Evolutionary conservation across 2,888 invertebrate genomes (phyloP), one percentile per base, ranked within the genome.

Genomic region (Pollenia labialis): DNA sequence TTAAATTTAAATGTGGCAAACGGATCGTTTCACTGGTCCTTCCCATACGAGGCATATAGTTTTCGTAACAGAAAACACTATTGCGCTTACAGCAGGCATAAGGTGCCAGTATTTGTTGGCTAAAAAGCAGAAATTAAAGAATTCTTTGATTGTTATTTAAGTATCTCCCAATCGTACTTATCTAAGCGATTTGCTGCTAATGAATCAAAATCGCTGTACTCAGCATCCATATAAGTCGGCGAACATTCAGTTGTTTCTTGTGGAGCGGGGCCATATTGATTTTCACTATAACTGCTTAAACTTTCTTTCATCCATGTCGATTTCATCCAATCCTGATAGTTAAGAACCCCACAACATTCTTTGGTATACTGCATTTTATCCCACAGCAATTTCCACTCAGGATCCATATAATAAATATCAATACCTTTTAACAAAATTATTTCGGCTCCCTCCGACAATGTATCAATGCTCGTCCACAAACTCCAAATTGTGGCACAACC

Each of bases 381-480:
- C 93, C 93, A 93, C 0, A 93, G 75, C 0, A 93, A 88, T 48
- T 93, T 92, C 93, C 93, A 93, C 9, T 92, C 91, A 0, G 93
- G 92, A 74, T 91, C 90, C 0, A 89, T 75, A 74, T 92, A 93
- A 75, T 93, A 93, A 40, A 91, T 81, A 23, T 93, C 91, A 9
- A 93, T 93, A 32, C 93, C 93, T 18, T 89, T 89, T 3, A 89
- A 80, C 16, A 93, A 84, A 7, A 92, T 90, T 12, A 84, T 87
- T 69, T 92, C 91, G 12, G 90, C 89, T 16, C 88, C 76, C 14
- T 88, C 88, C 23, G 89, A 88, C 16, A 92, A 12, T 0, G 89
- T 89, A 58, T 89, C 84, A n/a, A 89, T 81, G 46, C 89, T 89
- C 0, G 71, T 58, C 14, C 90, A 88, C 4, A 92, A 66, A 8